Conservation (phyloP, 2,888 invertebrate species). For the Drosophila mulleri region DNA sequence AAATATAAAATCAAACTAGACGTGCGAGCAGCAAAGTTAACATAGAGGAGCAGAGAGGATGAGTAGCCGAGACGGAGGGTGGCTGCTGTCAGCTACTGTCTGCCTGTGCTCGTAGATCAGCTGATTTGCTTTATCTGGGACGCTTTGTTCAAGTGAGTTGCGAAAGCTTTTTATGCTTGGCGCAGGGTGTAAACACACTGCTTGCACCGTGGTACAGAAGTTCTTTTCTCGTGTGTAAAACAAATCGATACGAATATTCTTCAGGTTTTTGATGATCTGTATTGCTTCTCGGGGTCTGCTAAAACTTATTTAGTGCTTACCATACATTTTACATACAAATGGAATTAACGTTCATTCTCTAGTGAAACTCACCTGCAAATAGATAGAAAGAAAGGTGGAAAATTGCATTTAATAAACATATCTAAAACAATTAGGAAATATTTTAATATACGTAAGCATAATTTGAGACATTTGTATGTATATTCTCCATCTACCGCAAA, state of each 20-base stretch:
- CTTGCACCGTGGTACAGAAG: constrained; percentile 8
- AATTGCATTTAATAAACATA: constrained; percentile 25
- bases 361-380: constrained; percentile 62
- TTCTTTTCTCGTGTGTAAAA: too few species aligned
- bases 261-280: too few species aligned
- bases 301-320: constrained; percentile 43
- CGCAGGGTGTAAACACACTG: not conserved
- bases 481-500: constrained; percentile 37
- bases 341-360: constrained; percentile 2
- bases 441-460: constrained; percentile 11
- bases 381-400: constrained; percentile 17
- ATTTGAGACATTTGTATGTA: not conserved
- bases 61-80: not conserved
- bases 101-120: constrained; percentile 35
- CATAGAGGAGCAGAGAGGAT: not conserved
- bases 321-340: constrained; percentile 16
- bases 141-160: constrained; percentile 19
- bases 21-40: not conserved
- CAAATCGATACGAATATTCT: too few species aligned
- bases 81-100: not conserved
- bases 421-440: constrained; percentile 19
- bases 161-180: constrained; percentile 46
- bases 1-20: constrained; percentile 7
- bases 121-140: constrained; percentile 36
- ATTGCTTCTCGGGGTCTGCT: too few species aligned